These are phyloP conservation scores for Rhagonycha fulva DNA, from an alignment of 2,888 invertebrate species.

Conservation along the genomic window DNA sequence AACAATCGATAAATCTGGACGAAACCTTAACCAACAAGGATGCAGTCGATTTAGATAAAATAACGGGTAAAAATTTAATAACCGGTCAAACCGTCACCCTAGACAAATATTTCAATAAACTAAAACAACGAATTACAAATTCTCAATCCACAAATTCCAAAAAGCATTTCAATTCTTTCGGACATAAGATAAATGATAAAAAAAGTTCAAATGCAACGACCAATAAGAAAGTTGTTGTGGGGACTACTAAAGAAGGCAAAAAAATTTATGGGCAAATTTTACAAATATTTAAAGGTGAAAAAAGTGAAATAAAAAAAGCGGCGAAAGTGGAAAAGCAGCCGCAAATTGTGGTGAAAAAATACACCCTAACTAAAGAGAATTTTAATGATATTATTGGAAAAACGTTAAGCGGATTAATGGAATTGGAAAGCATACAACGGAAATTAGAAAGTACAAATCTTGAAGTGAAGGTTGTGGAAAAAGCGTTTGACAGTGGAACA, in stretches of 20 bases:
- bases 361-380: conserved; percentile 37
- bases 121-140: conserved; percentile 6
- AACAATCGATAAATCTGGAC: conserved; percentile 19
- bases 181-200: neutral
- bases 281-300: conserved; percentile 18
- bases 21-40: neutral
- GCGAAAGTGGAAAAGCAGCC: neutral
- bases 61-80: conserved; percentile 32
- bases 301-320: neutral
- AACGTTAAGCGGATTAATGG: conserved; percentile 46
- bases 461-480: conserved; percentile 38
- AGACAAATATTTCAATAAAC: conserved; percentile 29
- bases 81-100: conserved; percentile 36
- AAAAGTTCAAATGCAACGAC: neutral
- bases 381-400: conserved; percentile 39
- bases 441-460: conserved; percentile 39
- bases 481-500: conserved; percentile 17
- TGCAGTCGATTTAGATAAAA: conserved; percentile 22
- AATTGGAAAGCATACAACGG: conserved; percentile 44
- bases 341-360: conserved; percentile 24
- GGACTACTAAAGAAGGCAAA: conserved; percentile 31
- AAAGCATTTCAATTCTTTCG: neutral
- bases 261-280: conserved; percentile 35
- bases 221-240: conserved; percentile 20
- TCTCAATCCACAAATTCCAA: neutral